phyloP scores from a whole-genome alignment of 2,113 vertebrate species.

The Vulpes lagopus region DNA sequence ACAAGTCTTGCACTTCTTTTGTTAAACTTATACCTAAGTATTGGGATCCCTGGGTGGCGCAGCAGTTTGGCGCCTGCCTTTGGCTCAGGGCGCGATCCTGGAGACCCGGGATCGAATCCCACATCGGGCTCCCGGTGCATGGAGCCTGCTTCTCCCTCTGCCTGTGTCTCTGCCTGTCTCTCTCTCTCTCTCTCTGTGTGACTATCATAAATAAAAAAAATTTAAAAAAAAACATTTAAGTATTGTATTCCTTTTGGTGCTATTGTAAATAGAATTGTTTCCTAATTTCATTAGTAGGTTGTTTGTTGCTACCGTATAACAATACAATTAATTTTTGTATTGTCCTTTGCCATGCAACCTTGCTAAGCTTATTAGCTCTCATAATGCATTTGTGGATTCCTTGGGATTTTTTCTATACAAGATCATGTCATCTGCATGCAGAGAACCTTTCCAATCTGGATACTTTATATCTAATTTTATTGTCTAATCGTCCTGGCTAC shows the following conservation, averaged over 20 bases:
- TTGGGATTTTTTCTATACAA: background rate
- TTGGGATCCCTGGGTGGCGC: too few species aligned
- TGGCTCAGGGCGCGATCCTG: too few species aligned
- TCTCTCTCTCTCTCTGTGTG: too few species aligned
- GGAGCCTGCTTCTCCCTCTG: too few species aligned
- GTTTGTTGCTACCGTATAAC: conserved; percentile 22
- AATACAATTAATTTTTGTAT: background rate
- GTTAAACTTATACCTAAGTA: conserved; percentile 18
- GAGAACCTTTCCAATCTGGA: conserved; percentile 22
- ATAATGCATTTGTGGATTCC: background rate
- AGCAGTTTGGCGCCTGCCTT: too few species aligned
- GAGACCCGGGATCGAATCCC: too few species aligned
- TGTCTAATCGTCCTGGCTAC: background rate
- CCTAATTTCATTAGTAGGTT: conserved; percentile 16
- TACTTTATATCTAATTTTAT: conserved; percentile 11
- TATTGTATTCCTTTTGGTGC: conserved; percentile 37
- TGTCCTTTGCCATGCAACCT: background rate
- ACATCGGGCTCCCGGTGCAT: too few species aligned
- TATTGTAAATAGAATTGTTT: conserved; percentile 34
- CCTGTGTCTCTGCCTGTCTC: too few species aligned
- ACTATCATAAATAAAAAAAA: too few species aligned
- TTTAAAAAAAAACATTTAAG: too few species aligned
- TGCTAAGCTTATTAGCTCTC: conserved; percentile 37
- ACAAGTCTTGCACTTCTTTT: conserved; percentile 14
- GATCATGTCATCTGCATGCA: background rate